These are phyloP conservation scores for Lithobius niger DNA, from an alignment of 1,140 invertebrate genomes.

Conservation along the genomic window DNA sequence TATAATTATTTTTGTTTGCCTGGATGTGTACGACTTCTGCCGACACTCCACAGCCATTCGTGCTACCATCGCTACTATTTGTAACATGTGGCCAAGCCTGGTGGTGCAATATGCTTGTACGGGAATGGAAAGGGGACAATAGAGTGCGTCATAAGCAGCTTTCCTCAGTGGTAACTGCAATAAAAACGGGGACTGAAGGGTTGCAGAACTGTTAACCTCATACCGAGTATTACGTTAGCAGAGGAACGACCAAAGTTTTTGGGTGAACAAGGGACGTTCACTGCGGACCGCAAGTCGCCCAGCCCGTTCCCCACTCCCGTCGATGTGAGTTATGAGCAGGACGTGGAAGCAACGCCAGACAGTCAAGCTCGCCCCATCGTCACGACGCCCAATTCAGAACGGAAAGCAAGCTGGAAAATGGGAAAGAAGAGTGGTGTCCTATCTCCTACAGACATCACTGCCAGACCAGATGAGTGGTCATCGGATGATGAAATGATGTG, in stretches of 20 bases:
- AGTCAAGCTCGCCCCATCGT: not conserved
- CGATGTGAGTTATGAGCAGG: not conserved
- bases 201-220: too few relatives aligned
- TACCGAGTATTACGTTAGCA: too few relatives aligned
- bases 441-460: not conserved
- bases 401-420: not conserved
- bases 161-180: too few relatives aligned
- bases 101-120: not conserved
- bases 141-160: too few relatives aligned
- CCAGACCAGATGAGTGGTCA: not conserved
- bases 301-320: slow-evolving; percentile 2
- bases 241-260: too few relatives aligned
- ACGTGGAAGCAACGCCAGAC: not conserved
- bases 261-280: too few relatives aligned
- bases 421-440: not conserved
- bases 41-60: too few relatives aligned
- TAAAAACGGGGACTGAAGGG: too few relatives aligned
- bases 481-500: not conserved
- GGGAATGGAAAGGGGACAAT: too few relatives aligned
- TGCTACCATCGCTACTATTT: not conserved
- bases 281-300: slow-evolving; percentile 3
- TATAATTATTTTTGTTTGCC: too few relatives aligned
- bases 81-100: slow-evolving; percentile 2
- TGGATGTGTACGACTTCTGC: too few relatives aligned
- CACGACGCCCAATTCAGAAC: not conserved